A percentile compares a stretch with the other conserved stretches of the same genome.
phyloP scores from a whole-genome alignment of 2,888 invertebrate species.

The Embidobia sp. region DNA sequence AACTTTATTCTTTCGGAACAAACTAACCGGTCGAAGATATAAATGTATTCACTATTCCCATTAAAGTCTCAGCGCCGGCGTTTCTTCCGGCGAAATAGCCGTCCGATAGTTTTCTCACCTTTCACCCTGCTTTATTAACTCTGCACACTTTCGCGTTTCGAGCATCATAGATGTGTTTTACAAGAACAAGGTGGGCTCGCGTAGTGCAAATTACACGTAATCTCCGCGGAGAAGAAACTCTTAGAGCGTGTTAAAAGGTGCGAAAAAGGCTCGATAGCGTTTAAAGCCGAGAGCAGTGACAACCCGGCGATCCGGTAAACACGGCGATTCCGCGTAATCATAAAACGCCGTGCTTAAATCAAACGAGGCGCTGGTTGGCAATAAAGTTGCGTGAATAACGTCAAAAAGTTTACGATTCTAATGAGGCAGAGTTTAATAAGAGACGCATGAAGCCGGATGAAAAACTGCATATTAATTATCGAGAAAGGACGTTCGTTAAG shows the following conservation, averaged over 20 bases:
- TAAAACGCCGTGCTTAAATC: slow-evolving; percentile 37
- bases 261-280: slow-evolving; percentile 65
- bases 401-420: slow-evolving; percentile 50
- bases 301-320: slow-evolving; percentile 1
- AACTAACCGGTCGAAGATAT: too few species aligned
- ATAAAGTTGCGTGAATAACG: slow-evolving; percentile 41
- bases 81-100: slow-evolving; percentile 27
- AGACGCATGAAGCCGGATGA: slow-evolving; percentile 52
- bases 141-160: slow-evolving; percentile 47
- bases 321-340: slow-evolving; percentile 22
- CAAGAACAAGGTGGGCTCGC: slow-evolving; percentile 71
- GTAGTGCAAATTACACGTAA: slow-evolving; percentile 77
- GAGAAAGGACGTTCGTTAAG: slow-evolving; percentile 50
- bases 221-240: slow-evolving; percentile 67
- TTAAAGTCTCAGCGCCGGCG: slow-evolving; percentile 11
- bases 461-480: slow-evolving; percentile 64
- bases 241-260: slow-evolving; percentile 75
- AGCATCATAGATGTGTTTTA: slow-evolving; percentile 54
- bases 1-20: too few species aligned
- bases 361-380: slow-evolving; percentile 18
- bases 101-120: slow-evolving; percentile 52
- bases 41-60: too few species aligned
- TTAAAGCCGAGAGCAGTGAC: slow-evolving; percentile 34
- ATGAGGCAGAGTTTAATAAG: slow-evolving; percentile 62
- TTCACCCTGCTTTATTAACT: slow-evolving; percentile 59